Evolutionary conservation across 2,888 invertebrate genomes (phyloP), one percentile per base, ranked within the genome.

Genomic region (Pyrrhosoma nymphula): DNA sequence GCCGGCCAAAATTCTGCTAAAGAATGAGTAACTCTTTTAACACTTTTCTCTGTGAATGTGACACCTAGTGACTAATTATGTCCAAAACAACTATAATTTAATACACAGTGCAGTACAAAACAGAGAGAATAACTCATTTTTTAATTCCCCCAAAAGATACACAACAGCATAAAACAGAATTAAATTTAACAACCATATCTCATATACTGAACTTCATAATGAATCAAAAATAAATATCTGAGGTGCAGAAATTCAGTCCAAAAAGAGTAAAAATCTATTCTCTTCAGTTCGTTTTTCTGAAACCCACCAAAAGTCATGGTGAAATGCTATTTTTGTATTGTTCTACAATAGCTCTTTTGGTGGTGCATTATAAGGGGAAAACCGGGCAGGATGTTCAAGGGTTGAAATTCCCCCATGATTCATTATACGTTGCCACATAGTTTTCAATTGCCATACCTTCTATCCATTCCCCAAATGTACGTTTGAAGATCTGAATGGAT

Each of bases 261-360:
- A 60, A n/a, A 90, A 95, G 95, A 63, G 91, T 91, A 35, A 91
- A 35, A 63, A 91, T 35, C 91, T 63, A 23, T 26, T 63, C 60
- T 91, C 30, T 91, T 60, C 23, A 91, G 60, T 69, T 69, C 35
- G 91, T 91, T 91, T 91, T 63, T 60, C 63, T 91, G 91, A 91
- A 63, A 63, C 35, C 95, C 90, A 95, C 95, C 95, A 95, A 91
- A 95, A 95, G 95, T 90, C 90, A 82, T 95, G 95, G 95, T 95
- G 95, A 95, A 63, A 90, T 95, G 95, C 95, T 95, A 95, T 95
- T 95, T 95, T 95, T 95, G 95, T 95, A 95, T 95, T 90, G 95
- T 95, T 95, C 95, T 95, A 95, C 95, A 95, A 95, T 95, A 95
- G 95, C 95, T 95, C 95, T 95, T 95, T 95, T 95, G 95, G 95